Percentiles rank a stretch among this genome's conserved stretches.
These are phyloP conservation scores for Drosophila peninsularis DNA, from an alignment of 2,888 invertebrate genomes.

Conservation along the genomic window DNA sequence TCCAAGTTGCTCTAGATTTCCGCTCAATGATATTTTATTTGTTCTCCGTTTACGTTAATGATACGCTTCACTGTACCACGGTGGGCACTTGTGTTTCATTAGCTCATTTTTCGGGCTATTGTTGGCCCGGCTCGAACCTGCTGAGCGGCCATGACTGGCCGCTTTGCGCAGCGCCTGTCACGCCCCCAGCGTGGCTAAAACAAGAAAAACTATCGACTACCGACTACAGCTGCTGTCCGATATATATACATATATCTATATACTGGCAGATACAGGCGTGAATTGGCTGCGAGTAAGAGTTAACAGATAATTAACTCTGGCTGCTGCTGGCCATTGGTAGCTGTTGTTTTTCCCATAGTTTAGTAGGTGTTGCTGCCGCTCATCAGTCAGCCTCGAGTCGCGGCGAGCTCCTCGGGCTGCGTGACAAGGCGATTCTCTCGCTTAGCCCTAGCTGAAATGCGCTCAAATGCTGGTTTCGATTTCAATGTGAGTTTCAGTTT, in stretches of 20 bases:
- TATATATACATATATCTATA: not conserved
- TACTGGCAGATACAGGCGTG: constrained; percentile 51
- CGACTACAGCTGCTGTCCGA: constrained; percentile 24
- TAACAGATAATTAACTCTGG: constrained; percentile 75
- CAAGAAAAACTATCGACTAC: constrained; percentile 24
- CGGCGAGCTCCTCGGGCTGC: constrained; percentile 44
- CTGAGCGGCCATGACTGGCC: constrained; percentile 34
- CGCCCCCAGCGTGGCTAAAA: constrained; percentile 39
- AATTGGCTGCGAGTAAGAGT: constrained; percentile 63
- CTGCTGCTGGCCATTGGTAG: constrained; percentile 24
- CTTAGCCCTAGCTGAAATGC: constrained; percentile 19
- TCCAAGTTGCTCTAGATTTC: not conserved
- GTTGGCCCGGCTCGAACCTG: constrained; percentile 16
- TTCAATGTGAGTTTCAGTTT: constrained; percentile 40
- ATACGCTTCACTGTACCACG: constrained; percentile 2
- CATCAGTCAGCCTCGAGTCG: constrained; percentile 30
- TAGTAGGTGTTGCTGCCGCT: constrained; percentile 72
- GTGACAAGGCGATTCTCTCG: constrained; percentile 52
- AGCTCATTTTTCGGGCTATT: constrained; percentile 16
- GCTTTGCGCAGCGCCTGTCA: constrained; percentile 43
- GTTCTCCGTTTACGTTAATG: not conserved
- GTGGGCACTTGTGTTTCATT: constrained; percentile 35
- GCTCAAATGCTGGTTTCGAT: constrained; percentile 46
- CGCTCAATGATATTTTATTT: constrained; percentile 1
- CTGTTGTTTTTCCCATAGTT: constrained; percentile 59